Conservation (phyloP, 2,113 vertebrate genomes). For the Argyrosomus japonicus region DNA sequence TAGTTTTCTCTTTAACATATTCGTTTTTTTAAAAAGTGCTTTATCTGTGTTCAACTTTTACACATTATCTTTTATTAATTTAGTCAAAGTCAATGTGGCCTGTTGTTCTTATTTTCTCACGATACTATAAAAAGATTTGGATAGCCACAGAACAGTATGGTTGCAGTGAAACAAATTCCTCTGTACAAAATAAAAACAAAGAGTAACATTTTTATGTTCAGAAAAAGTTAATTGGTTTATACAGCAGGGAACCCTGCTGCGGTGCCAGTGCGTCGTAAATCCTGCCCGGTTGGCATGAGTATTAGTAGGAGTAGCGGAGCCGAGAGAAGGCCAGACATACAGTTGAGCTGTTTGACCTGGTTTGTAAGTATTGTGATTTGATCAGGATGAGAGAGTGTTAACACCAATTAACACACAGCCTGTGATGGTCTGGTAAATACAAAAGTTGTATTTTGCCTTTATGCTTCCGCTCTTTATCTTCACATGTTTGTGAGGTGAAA, state of each 20-base stretch:
- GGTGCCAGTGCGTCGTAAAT: slow-evolving; percentile 44
- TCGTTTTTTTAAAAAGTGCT: no score
- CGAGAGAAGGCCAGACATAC: slow-evolving; percentile 22
- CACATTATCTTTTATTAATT: no score
- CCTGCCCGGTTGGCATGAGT: slow-evolving; percentile 20
- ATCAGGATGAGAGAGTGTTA: not conserved
- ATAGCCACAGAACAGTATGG: not conserved
- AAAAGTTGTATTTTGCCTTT: not conserved
- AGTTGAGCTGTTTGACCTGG: not conserved
- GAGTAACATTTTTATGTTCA: slow-evolving; percentile 13
- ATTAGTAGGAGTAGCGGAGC: not conserved
- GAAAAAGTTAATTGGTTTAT: slow-evolving; percentile 14
- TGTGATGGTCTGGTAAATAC: slow-evolving; percentile 20
- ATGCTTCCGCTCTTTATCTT: not conserved
- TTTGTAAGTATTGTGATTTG: slow-evolving; percentile 18
- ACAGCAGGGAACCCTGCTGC: slow-evolving; percentile 29
- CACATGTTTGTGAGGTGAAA: not conserved
- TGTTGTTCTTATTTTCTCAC: not conserved
- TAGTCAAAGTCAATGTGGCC: no score
- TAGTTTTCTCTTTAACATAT: no score
- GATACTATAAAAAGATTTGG: not conserved
- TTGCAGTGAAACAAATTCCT: not conserved
- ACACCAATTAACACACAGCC: slow-evolving; percentile 12
- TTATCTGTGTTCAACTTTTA: no score
- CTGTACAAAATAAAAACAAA: not conserved